Base-by-base conservation (phyloP, 2,888 invertebrate genomes). In the Cataglyphis albicans region DNA sequence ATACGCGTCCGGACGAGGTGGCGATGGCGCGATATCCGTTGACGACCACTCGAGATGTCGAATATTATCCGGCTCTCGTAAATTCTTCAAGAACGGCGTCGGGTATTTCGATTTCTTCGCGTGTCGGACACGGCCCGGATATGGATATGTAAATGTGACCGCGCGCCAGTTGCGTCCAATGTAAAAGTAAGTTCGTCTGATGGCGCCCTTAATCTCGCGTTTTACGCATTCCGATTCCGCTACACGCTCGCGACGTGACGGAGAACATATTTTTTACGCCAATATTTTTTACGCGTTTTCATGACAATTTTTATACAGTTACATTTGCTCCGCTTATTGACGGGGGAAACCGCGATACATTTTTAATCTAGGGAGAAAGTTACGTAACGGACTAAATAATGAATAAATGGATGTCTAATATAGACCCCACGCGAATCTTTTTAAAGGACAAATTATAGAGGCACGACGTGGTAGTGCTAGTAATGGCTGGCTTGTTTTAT, bases 401-500 rank as follows among this genome's bases (percentile, higher is more conserved):
- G n/a, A 32, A 59, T 59, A 78, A 70, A 18, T n/a, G 18, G 12
- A 48, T 35, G 52, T 80, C 12, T 73, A 59, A 80, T 80, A 73
- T 44, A 29, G 44, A 44, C 1, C n/a, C 15, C 29, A 32, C 55
- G 59, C 12, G 15, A 59, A 10, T 59, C 74, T 35, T 25, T 80
- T 44, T 73, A 72, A 73, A 35, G 35, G 78, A 80, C 59, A 80
- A 72, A 80, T 80, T 80, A 80, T 25, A 80, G 59, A 35, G 32
- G 12, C 44, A 32, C 32, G 21, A 73, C 41, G 82, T 81, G 76
- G 73, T 72, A 55, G 25, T 32, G 38, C 63, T 12, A 38, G 89
- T 81, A 88, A 80, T 68, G 76, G 75, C 67, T 61, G 70, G 61
- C 83, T 72, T 75, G 81, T 86, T 88, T 88, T 84, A 89, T 82